These are phyloP conservation scores for Drosophila suboccidentalis DNA, from an alignment of 2,888 invertebrate genomes.

Conservation along the genomic window DNA sequence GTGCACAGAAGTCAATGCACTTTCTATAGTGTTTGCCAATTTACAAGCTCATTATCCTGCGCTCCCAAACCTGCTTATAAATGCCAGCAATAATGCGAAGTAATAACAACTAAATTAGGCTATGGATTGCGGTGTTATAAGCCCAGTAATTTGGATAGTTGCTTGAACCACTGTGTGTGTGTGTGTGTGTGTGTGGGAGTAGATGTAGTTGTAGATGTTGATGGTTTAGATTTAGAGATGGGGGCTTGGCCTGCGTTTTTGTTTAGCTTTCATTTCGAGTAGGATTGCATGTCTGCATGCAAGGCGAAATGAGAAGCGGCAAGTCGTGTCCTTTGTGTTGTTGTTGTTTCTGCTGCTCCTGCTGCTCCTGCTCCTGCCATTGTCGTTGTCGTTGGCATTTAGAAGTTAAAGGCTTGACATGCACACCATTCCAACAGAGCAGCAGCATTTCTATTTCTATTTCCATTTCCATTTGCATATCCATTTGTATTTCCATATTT, in stretches of 20 bases:
- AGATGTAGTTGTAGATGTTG: background rate
- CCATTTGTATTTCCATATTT: constrained; percentile 33
- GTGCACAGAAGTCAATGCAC: background rate
- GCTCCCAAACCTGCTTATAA: background rate
- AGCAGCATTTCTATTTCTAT: constrained; percentile 23
- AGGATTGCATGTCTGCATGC: constrained; percentile 81
- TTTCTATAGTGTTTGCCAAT: constrained; percentile 17
- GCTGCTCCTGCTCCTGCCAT: constrained; percentile 21
- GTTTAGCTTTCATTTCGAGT: constrained; percentile 65
- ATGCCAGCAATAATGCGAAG: constrained; percentile 4
- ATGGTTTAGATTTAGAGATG: background rate
- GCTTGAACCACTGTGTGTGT: constrained; percentile 39
- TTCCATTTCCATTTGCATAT: constrained; percentile 27
- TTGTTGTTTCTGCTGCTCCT: constrained; percentile 35
- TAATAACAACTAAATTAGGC: constrained; percentile 30
- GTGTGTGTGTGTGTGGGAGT: constrained; percentile 3
- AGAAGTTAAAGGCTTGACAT: constrained; percentile 66
- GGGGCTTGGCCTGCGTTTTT: constrained; percentile 62
- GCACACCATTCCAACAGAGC: constrained; percentile 48
- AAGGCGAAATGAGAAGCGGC: constrained; percentile 50
- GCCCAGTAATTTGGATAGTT: constrained; percentile 2
- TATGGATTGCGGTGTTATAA: constrained; percentile 20
- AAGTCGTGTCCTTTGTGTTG: constrained; percentile 63
- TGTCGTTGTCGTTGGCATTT: constrained; percentile 63
- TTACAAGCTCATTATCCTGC: constrained; percentile 20